Conservation (phyloP, 2,888 invertebrate genomes). For the Lydus trimaculatus region DNA sequence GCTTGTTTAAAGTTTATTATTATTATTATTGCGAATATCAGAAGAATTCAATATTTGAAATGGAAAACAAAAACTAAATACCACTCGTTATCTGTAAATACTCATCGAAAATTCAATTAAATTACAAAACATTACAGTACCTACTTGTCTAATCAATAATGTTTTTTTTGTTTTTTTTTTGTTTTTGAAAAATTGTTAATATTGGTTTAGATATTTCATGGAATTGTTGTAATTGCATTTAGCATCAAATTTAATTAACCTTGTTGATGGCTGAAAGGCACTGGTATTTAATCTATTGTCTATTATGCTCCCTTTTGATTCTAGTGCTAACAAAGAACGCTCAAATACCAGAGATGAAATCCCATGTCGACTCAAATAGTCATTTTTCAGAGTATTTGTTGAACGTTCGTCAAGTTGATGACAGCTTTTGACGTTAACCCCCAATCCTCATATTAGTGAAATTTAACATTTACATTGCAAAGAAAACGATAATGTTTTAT, state of each 20-base stretch:
- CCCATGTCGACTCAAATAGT: not conserved
- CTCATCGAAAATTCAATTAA: not conserved
- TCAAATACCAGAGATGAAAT: not conserved
- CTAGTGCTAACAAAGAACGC: not conserved
- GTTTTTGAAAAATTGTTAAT: no score
- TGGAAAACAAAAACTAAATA: constrained; percentile 3
- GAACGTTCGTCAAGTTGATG: not conserved
- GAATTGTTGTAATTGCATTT: not conserved
- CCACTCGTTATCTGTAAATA: not conserved
- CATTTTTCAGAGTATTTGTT: not conserved
- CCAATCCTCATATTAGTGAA: not conserved
- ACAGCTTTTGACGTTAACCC: not conserved
- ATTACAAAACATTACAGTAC: not conserved
- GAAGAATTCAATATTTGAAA: not conserved
- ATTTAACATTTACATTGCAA: not conserved
- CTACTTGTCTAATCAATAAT: not conserved
- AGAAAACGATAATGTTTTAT: no score
- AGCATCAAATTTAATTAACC: constrained; percentile 8
- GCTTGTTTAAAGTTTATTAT: not conserved
- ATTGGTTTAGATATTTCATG: not conserved
- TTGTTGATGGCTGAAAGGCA: constrained; percentile 1
- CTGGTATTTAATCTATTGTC: constrained; percentile 8
- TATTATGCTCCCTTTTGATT: not conserved
- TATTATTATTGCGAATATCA: not conserved
- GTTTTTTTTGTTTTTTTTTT: not conserved